Base-by-base conservation (phyloP, 2,797 vertebrate species). In the Gymnopithys bicolor region DNA sequence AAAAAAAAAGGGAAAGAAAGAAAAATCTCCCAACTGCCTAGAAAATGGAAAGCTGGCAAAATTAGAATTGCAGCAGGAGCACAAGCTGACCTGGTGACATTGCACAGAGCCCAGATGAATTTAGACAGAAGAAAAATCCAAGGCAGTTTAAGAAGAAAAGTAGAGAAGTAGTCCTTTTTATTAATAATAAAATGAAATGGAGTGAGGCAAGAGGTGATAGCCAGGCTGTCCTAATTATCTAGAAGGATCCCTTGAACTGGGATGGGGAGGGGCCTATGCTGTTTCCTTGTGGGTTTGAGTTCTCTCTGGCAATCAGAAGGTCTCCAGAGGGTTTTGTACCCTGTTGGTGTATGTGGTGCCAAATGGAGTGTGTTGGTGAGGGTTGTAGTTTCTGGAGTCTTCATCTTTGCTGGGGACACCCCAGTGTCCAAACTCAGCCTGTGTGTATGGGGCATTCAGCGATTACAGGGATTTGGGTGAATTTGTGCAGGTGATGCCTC, bases 61-160 rank as follows among this genome's bases (percentile, higher is more conserved):
- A 89, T 92, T 78, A 90, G 85, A 94, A 82, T 82, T 94, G 90
- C 87, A 84, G 66, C 89, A 95, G 94, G 81, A 96, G 64, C 69
- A 67, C 62, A 81, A 48, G 62, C 79, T 93, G 93, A 94, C 89
- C 95, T 46, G 43, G 70, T 93, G 95, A 94, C 95, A 93, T 76
- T 93, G 89, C 28, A 25, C 39, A 85, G 95, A 94, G 58, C 91
- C 89, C 89, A 84, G 63, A 81, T 94, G 94, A 85, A 93, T 95
- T 92, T 60, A 92, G 73, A 87, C 67, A 35, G 71, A 71, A 82
- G 59, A 25, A 75, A 93, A 97, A 96, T 89, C 56, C 4, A 35
- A 82, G 45, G 21, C 51, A 58, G 66, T 75, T 92, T 64, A 66
- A 48, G 64, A 92, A 79, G 22, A 86, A 90, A 89, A 92, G 60